Conservation (phyloP, 2,797 vertebrate species). For the Carapus acus region DNA sequence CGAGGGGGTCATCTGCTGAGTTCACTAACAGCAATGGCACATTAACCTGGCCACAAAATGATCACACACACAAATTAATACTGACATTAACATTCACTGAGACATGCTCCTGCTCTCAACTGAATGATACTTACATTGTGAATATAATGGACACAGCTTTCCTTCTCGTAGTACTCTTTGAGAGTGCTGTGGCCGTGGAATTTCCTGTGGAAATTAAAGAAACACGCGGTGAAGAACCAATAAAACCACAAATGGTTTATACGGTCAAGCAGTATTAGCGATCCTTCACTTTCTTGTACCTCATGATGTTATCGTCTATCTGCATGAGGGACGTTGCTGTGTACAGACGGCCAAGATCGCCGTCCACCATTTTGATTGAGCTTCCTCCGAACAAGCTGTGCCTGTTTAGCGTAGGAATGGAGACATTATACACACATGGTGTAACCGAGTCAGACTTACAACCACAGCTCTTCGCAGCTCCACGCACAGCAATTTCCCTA, state of each 20-base stretch:
- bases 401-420: slow-evolving; percentile 60
- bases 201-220: slow-evolving; percentile 72
- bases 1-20: slow-evolving; percentile 90
- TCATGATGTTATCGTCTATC: slow-evolving; percentile 98
- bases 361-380: slow-evolving; percentile 75
- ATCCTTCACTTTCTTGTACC: slow-evolving; percentile 64
- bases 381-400: slow-evolving; percentile 81
- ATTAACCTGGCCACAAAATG: slow-evolving; percentile 72
- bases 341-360: slow-evolving; percentile 83
- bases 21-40: slow-evolving; percentile 95
- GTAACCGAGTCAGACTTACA: too few relatives aligned
- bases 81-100: too few relatives aligned
- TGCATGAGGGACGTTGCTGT: slow-evolving; percentile 98
- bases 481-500: neutral
- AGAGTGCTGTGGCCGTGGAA: slow-evolving; percentile 92
- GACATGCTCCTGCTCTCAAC: too few relatives aligned
- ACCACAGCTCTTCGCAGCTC: neutral
- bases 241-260: too few relatives aligned
- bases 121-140: slow-evolving; percentile 96
- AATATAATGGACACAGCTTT: slow-evolving; percentile 94
- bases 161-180: slow-evolving; percentile 97
- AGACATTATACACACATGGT: too few relatives aligned
- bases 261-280: too few relatives aligned
- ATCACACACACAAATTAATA: neutral
- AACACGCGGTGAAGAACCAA: too few relatives aligned